Evolutionary conservation across 2,888 invertebrate species (phyloP).

Genomic region (Drosophila kanekoi): DNA sequence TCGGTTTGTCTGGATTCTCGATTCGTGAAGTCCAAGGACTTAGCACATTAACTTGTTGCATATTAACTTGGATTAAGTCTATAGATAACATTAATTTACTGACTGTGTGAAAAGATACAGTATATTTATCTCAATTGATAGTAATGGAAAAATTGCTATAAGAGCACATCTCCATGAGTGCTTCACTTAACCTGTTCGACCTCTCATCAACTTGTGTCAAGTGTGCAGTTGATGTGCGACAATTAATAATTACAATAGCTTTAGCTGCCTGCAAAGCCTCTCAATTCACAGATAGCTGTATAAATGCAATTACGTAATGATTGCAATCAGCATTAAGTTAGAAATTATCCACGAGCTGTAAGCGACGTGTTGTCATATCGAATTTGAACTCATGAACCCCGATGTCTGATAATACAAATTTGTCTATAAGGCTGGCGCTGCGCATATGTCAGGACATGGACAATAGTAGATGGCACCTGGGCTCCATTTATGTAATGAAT

Average conservation of each 20-base stretch:
- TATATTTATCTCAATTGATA: too few species aligned
- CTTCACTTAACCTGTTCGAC: not conserved
- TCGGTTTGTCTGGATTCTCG: too few species aligned
- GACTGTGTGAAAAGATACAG: too few species aligned
- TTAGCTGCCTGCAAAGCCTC: not conserved
- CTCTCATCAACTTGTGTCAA: not conserved
- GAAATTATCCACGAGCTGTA: slow-evolving; percentile 6
- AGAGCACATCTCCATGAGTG: not conserved
- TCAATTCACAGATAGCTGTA: slow-evolving; percentile 9
- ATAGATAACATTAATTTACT: too few species aligned
- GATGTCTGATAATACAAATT: slow-evolving; percentile 35
- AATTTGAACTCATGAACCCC: slow-evolving; percentile 19
- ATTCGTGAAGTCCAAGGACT: too few species aligned
- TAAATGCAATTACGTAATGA: slow-evolving; percentile 52
- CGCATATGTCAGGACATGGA: slow-evolving; percentile 46
- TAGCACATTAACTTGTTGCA: too few species aligned
- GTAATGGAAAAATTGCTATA: too few species aligned
- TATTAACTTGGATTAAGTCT: too few species aligned
- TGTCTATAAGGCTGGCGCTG: slow-evolving; percentile 8
- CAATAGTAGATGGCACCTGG: slow-evolving; percentile 61
- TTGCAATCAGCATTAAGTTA: slow-evolving; percentile 55
- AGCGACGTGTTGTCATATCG: slow-evolving; percentile 9
- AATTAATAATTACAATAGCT: not conserved
- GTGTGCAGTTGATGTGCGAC: too few species aligned
- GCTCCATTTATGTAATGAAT: slow-evolving; percentile 74